Evolutionary conservation across 2,888 invertebrate genomes (phyloP).

Genomic region (Euspilapteryx auroguttella): DNA sequence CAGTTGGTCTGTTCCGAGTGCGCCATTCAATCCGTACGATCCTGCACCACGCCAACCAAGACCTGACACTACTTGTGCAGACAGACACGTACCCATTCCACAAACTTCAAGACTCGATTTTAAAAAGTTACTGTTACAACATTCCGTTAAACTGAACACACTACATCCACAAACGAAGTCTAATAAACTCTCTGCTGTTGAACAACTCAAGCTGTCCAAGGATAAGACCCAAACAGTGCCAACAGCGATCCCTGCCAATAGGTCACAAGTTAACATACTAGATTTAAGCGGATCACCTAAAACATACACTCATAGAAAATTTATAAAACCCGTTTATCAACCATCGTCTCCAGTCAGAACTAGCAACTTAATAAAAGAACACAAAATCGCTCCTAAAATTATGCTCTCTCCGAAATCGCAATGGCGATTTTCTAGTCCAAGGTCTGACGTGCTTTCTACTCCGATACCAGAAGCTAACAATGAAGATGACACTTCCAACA

Average conservation of each 20-base stretch:
- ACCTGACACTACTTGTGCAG: slow-evolving; percentile 57
- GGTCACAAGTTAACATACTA: slow-evolving; percentile 64
- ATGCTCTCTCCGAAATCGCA: slow-evolving; percentile 70
- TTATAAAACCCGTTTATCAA: slow-evolving; percentile 47
- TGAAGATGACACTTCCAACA: slow-evolving; percentile 73
- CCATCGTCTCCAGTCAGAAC: slow-evolving; percentile 60
- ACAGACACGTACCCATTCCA: slow-evolving; percentile 63
- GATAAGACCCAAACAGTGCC: slow-evolving; percentile 45
- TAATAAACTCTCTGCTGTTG: slow-evolving; percentile 73
- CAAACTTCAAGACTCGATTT: slow-evolving; percentile 84
- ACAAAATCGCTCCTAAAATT: slow-evolving; percentile 64
- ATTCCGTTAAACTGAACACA: slow-evolving; percentile 66
- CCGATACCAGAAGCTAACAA: slow-evolving; percentile 83
- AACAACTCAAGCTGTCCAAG: slow-evolving; percentile 72
- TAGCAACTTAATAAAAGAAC: slow-evolving; percentile 46
- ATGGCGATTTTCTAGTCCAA: slow-evolving; percentile 73
- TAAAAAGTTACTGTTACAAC: slow-evolving; percentile 77
- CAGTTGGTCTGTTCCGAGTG: slow-evolving; percentile 66
- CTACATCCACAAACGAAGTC: slow-evolving; percentile 58
- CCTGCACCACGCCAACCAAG: slow-evolving; percentile 15
- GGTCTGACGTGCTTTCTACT: slow-evolving; percentile 82
- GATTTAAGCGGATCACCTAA: slow-evolving; percentile 73
- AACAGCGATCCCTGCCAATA: slow-evolving; percentile 24
- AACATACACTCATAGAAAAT: slow-evolving; percentile 67
- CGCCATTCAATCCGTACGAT: slow-evolving; percentile 16